A percentile compares a stretch with the other conserved stretches of the same genome.
Conservation (phyloP, 2,113 vertebrate species). For the Takifugu bimaculatus region DNA sequence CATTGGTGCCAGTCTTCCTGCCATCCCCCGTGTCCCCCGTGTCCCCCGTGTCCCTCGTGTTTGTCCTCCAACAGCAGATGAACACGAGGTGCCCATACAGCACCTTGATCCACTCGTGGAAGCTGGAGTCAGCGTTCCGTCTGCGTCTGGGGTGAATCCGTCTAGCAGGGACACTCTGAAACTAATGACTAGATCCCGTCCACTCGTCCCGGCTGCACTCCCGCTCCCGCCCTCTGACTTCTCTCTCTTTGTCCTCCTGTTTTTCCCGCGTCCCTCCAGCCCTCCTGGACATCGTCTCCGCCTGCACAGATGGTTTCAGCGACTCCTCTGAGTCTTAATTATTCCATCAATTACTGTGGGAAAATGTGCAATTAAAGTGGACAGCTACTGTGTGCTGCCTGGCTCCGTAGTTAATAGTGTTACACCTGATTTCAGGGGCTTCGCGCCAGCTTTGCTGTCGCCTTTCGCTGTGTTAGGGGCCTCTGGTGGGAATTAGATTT, state of each 20-base stretch:
- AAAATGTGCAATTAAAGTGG: conserved; percentile 73
- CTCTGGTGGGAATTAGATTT: conserved; percentile 42
- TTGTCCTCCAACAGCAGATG: conserved; percentile 36
- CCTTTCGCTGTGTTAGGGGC: conserved; percentile 36
- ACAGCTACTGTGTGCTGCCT: conserved; percentile 50
- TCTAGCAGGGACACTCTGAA: conserved; percentile 38
- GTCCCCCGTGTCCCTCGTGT: conserved; percentile 23
- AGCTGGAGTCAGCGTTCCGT: conserved; percentile 14
- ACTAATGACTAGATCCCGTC: conserved; percentile 54
- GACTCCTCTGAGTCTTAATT: conserved; percentile 78
- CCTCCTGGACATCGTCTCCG: conserved; percentile 54
- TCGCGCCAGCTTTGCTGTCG: conserved; percentile 30
- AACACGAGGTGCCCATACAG: conserved; percentile 32
- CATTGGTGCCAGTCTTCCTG: conserved; percentile 16
- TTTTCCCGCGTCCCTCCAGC: conserved; percentile 12
- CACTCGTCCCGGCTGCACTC: conserved; percentile 12
- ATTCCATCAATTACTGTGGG: conserved; percentile 74
- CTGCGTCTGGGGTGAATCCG: conserved; percentile 31
- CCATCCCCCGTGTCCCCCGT: conserved; percentile 14
- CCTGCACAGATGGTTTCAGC: conserved; percentile 72
- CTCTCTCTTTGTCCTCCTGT: neutral
- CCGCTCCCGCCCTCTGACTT: conserved; percentile 6
- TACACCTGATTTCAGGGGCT: conserved; percentile 59
- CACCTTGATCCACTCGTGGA: conserved; percentile 9
- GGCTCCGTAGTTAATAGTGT: conserved; percentile 68